A percentile compares a stretch with the other conserved stretches of the same genome.
Evolutionary conservation across 2,888 invertebrate species (phyloP).

Genomic region (Nomada lathburiana): DNA sequence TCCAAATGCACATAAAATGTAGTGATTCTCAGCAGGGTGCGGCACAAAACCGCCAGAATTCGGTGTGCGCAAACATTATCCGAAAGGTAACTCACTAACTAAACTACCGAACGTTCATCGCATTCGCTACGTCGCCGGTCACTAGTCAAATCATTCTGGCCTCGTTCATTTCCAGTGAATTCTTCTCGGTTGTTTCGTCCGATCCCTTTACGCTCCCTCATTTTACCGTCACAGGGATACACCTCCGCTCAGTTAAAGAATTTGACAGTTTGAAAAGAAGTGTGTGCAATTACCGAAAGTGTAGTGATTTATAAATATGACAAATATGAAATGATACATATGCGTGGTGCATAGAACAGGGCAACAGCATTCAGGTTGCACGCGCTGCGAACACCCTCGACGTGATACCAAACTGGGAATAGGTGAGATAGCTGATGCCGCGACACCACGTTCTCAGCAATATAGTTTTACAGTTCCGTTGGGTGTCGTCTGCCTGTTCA

Average conservation of each 20-base stretch:
- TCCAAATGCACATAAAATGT: neutral
- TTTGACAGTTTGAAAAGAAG: no score
- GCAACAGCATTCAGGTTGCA: neutral
- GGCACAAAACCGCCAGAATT: neutral
- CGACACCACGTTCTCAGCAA: conserved; percentile 46
- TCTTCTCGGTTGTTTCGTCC: no score
- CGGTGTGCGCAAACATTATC: neutral
- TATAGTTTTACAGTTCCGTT: conserved; percentile 70
- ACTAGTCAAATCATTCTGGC: no score
- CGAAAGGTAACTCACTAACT: neutral
- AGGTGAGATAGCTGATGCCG: conserved; percentile 19
- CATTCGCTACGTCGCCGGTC: no score
- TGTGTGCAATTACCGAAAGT: no score
- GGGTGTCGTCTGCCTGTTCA: conserved; percentile 61
- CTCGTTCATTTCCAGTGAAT: no score
- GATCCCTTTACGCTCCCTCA: no score
- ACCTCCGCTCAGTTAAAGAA: no score
- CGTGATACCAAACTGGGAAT: conserved; percentile 1
- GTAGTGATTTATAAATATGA: no score
- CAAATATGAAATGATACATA: neutral
- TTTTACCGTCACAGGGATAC: no score
- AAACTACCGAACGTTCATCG: neutral
- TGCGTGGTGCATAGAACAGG: no score
- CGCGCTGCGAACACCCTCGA: neutral
- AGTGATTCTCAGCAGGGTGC: neutral